phyloP scores from a whole-genome alignment of 2,797 vertebrate species.

The Borostomias antarcticus region DNA sequence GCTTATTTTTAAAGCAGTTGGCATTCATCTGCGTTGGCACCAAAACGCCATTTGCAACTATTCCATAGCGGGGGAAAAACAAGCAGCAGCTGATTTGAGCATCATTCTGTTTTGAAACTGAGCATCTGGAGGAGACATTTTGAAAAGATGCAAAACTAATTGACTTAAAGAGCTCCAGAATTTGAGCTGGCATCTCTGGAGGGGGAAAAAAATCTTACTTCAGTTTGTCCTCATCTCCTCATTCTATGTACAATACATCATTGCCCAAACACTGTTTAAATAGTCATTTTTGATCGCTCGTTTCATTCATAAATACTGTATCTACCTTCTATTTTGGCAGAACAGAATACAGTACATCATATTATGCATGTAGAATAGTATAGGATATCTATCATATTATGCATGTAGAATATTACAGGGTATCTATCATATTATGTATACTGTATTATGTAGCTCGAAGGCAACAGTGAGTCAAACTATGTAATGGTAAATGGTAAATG shows the following conservation, averaged over 20 bases:
- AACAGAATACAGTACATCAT: neutral
- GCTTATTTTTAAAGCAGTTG: constrained; percentile 71
- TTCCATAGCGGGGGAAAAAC: constrained; percentile 53
- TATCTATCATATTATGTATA: too few species aligned
- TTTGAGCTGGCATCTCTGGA: constrained; percentile 45
- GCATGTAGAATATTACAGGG: too few species aligned
- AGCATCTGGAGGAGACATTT: constrained; percentile 71
- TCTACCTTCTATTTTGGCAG: too few species aligned
- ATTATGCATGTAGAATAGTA: too few species aligned
- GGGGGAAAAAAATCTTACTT: constrained; percentile 38
- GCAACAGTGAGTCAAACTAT: neutral
- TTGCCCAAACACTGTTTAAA: neutral
- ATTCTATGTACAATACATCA: neutral
- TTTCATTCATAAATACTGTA: neutral
- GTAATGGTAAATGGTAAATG: too few species aligned
- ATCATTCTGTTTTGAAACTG: constrained; percentile 60
- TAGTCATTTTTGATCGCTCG: neutral
- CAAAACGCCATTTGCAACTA: constrained; percentile 67
- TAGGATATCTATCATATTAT: too few species aligned
- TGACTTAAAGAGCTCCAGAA: constrained; percentile 49
- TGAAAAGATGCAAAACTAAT: constrained; percentile 66
- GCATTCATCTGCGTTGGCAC: constrained; percentile 71
- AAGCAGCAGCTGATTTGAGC: constrained; percentile 66
- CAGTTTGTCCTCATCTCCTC: neutral
- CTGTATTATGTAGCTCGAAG: neutral